A percentile compares a stretch with the other conserved stretches of the same genome.
Evolutionary conservation across 2,113 vertebrate species (phyloP).

Genomic region (Takifugu bimaculatus): DNA sequence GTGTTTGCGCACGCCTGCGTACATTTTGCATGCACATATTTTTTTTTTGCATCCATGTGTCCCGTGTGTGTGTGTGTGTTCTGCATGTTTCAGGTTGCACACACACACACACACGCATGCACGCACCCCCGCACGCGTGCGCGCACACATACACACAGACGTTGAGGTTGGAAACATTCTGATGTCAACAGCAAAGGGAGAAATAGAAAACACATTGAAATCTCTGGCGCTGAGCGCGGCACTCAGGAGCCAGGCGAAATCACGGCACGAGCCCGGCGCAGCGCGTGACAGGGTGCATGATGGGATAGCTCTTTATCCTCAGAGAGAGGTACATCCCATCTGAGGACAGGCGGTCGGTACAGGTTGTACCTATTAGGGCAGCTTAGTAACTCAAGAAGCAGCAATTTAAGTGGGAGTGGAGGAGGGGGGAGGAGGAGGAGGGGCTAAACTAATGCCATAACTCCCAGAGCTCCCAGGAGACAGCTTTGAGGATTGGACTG

Average conservation of each 20-base stretch:
- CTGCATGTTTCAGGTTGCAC: constrained; percentile 10
- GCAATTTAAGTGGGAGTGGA: constrained; percentile 63
- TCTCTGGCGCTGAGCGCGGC: constrained; percentile 64
- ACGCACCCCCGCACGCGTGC: background rate
- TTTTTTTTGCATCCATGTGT: constrained; percentile 8
- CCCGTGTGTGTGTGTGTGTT: constrained; percentile 35
- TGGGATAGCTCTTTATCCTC: constrained; percentile 69
- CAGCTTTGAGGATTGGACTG: constrained; percentile 66
- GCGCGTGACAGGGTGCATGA: constrained; percentile 67
- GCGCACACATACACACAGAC: constrained; percentile 12
- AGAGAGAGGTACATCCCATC: constrained; percentile 61
- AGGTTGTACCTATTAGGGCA: constrained; percentile 80
- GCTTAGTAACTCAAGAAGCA: constrained; percentile 80
- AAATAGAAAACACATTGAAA: constrained; percentile 84
- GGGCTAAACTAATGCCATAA: constrained; percentile 63
- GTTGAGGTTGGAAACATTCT: constrained; percentile 81
- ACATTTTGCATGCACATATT: constrained; percentile 17
- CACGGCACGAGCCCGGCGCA: constrained; percentile 63
- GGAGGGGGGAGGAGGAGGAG: constrained; percentile 22
- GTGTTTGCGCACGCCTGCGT: constrained; percentile 43
- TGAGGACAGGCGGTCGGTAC: constrained; percentile 58
- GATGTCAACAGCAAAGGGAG: constrained; percentile 78
- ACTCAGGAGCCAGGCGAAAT: constrained; percentile 75
- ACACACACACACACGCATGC: background rate
- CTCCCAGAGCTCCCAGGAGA: constrained; percentile 62